Evolutionary conservation across 2,797 vertebrate species (phyloP).

Genomic region (Phoeniculus purpureus): DNA sequence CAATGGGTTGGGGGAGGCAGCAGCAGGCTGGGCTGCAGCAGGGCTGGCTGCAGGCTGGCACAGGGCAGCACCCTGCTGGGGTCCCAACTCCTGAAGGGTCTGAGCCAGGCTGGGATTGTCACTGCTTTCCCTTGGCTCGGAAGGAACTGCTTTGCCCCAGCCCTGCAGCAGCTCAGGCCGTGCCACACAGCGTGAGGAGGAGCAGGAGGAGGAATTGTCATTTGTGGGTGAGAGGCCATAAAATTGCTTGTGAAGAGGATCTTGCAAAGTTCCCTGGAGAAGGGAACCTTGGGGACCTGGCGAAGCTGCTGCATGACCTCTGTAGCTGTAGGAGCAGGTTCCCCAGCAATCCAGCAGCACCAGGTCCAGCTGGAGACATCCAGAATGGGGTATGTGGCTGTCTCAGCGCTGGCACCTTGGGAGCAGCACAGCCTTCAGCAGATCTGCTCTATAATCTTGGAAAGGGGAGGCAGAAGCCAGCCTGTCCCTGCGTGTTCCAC

Average conservation of each 20-base stretch:
- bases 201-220: background rate
- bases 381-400: fast-evolving
- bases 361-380: fast-evolving
- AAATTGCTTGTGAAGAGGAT: background rate
- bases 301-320: background rate
- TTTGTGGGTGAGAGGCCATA: background rate
- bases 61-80: background rate
- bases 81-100: background rate
- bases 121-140: background rate
- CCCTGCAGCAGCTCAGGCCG: background rate
- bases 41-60: fast-evolving
- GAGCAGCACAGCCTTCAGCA: fast-evolving
- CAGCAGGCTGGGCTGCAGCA: background rate
- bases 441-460: background rate
- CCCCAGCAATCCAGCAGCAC: fast-evolving
- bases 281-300: background rate
- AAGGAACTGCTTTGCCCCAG: fast-evolving
- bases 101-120: background rate
- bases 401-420: fast-evolving
- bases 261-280: background rate
- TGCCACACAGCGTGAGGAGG: fast-evolving
- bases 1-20: background rate
- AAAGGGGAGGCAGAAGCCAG: background rate
- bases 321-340: background rate
- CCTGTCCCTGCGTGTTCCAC: background rate